A percentile compares a stretch with the other conserved stretches of the same genome.
These are phyloP conservation scores for Capra hircus DNA, from an alignment of 2,113 vertebrate genomes.

Conservation along the genomic window DNA sequence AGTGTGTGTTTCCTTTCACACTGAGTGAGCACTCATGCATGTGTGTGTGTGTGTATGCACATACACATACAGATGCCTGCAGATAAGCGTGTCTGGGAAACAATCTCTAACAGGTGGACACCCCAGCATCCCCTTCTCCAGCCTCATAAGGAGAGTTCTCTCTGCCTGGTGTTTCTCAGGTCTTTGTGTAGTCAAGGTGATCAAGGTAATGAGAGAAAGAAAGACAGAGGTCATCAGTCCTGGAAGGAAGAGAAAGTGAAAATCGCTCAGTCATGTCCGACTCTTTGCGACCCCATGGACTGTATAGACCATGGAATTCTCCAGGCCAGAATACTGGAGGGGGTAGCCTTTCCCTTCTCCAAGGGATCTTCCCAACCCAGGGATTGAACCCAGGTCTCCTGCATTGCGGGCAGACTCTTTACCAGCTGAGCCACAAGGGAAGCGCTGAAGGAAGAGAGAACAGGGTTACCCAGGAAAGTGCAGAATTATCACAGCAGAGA, in stretches of 20 bases:
- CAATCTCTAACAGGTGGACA: neutral
- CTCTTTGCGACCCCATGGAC: neutral
- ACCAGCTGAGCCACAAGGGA: neutral
- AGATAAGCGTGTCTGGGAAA: neutral
- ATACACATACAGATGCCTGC: neutral
- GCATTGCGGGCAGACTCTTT: neutral
- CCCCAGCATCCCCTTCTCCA: neutral
- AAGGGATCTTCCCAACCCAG: neutral
- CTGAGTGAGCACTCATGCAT: neutral
- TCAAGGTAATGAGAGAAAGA: neutral
- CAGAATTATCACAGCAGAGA: neutral
- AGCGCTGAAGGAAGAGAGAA: neutral
- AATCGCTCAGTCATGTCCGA: neutral
- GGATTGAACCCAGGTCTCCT: neutral
- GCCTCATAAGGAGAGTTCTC: neutral
- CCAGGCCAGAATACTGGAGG: neutral
- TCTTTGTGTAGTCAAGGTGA: neutral
- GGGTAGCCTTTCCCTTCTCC: neutral
- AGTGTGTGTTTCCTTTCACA: neutral
- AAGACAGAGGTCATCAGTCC: neutral
- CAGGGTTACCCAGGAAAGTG: neutral
- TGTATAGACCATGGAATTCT: neutral
- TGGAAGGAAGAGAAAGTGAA: neutral
- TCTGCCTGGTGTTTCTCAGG: neutral
- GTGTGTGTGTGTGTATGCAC: neutral